These are phyloP conservation scores for Rousettus madagascariensis DNA, from an alignment of 2,797 vertebrate species.

Conservation along the genomic window DNA sequence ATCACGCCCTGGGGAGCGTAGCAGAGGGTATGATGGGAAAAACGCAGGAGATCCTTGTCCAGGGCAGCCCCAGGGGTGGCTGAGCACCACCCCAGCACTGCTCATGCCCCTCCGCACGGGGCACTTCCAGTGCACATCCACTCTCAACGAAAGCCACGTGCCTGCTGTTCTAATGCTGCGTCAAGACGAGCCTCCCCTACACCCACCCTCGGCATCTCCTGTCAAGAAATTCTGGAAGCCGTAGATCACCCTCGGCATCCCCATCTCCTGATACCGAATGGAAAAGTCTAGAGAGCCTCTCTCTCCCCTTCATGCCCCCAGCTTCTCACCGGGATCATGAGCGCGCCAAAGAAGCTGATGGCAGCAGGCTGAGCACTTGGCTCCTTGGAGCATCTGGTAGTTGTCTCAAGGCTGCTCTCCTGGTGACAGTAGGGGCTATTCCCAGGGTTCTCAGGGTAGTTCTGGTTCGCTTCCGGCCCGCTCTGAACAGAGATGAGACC, in stretches of 20 bases:
- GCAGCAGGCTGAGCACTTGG: slow-evolving; percentile 83
- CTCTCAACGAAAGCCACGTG: not conserved
- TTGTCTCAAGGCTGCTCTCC: slow-evolving; percentile 29
- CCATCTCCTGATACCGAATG: not conserved
- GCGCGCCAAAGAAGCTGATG: slow-evolving; percentile 93
- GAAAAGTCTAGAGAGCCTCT: not conserved
- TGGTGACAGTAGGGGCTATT: not conserved
- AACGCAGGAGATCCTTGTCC: not conserved
- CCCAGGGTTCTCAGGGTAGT: slow-evolving; percentile 16
- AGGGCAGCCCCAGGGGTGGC: not conserved
- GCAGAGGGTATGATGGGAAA: not conserved
- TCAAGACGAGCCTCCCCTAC: accelerated
- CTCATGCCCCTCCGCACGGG: not conserved
- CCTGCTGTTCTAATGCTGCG: not conserved
- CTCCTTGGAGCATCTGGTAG: slow-evolving; percentile 55
- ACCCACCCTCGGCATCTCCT: not conserved
- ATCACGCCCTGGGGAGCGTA: slow-evolving; percentile 90
- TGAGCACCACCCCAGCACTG: not conserved
- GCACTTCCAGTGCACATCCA: not conserved
- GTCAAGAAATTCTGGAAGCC: not conserved
- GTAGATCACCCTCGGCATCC: accelerated
- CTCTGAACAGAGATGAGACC: slow-evolving; percentile 36
- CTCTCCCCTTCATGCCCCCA: not conserved
- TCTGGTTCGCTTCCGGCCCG: not conserved
- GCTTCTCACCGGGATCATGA: slow-evolving; percentile 93